Evolutionary conservation across 2,888 invertebrate species (phyloP).

Genomic region (Notodonta ziczac): DNA sequence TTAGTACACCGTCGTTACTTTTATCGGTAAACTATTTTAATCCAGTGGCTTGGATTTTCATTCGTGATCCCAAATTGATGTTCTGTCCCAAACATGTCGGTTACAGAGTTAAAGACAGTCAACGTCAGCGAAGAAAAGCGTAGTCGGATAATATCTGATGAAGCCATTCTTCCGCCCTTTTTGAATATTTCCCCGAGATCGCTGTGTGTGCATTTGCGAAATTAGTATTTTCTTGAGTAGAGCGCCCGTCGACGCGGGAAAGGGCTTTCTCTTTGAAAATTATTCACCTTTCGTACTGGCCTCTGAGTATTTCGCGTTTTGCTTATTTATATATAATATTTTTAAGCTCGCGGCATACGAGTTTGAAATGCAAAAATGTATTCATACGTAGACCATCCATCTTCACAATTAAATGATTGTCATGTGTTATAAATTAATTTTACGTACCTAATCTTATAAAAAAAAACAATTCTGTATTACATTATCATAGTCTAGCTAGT

Average conservation of each 20-base stretch:
- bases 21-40: too few species aligned
- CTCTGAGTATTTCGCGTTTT: neutral
- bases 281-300: slow-evolving; percentile 1
- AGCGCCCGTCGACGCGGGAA: slow-evolving; percentile 4
- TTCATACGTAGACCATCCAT: too few species aligned
- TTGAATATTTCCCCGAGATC: slow-evolving; percentile 4
- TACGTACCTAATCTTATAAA: too few species aligned
- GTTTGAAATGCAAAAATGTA: too few species aligned
- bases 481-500: too few species aligned
- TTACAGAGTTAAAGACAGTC: neutral
- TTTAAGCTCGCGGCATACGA: too few species aligned
- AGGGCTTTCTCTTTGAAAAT: slow-evolving; percentile 6
- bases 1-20: too few species aligned
- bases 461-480: too few species aligned
- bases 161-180: slow-evolving; percentile 6
- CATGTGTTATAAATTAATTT: too few species aligned
- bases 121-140: slow-evolving; percentile 8
- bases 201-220: slow-evolving; percentile 26
- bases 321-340: too few species aligned
- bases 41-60: too few species aligned
- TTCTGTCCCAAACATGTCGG: neutral
- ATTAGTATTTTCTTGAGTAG: slow-evolving; percentile 27
- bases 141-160: slow-evolving; percentile 8
- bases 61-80: neutral
- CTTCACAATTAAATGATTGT: too few species aligned